Evolutionary conservation across 2,888 invertebrate species (phyloP), one percentile per base, ranked within the genome.

Genomic region (Tinea pellionella): DNA sequence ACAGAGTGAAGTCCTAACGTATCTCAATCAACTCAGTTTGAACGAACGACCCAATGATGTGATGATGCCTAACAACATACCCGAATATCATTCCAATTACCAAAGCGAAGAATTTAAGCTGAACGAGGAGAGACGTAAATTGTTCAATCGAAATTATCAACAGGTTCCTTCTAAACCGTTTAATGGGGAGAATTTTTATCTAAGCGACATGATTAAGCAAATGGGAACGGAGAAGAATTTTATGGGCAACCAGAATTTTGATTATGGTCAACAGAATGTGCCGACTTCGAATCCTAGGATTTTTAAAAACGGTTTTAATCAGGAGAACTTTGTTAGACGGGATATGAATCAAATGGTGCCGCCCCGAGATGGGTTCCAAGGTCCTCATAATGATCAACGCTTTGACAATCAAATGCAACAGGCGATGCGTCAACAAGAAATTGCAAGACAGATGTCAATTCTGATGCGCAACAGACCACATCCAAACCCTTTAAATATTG

Each of bases 391-490:
- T n/a, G 80, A 81, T 7, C 32, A 18, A 60, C 69, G 83, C 61
- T 83, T 78, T 55, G 83, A 84, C 55, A 77, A 73, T 55, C 61
- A 59, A 51, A 69, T 74, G 66, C 83, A 83, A 61, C 74, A 70
- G 53, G 74, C 78, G 9, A 41, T 84, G 12, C 87, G 83, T 64
- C 80, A 79, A 15, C 86, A 86, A 59, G 87, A 87, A 64, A 64
- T 86, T 59, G 84, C 84, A 3, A 66, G 85, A 4, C 87, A 86
- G 60, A 85, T 87, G 87, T 78, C 72, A 42, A 59, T 86, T 62
- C 65, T 87, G 12, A 85, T 86, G 76, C 73, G 85, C 61, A 85
- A 74, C 63, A 68, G 82, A 51, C 85, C 82, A 0, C 85, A 83
- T 7, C 81, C 83, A 0, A 85, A 78, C 62, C 85, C 72, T 59